phyloP scores from a whole-genome alignment of 2,888 invertebrate genomes.

The Glaucopsyche alexis region DNA sequence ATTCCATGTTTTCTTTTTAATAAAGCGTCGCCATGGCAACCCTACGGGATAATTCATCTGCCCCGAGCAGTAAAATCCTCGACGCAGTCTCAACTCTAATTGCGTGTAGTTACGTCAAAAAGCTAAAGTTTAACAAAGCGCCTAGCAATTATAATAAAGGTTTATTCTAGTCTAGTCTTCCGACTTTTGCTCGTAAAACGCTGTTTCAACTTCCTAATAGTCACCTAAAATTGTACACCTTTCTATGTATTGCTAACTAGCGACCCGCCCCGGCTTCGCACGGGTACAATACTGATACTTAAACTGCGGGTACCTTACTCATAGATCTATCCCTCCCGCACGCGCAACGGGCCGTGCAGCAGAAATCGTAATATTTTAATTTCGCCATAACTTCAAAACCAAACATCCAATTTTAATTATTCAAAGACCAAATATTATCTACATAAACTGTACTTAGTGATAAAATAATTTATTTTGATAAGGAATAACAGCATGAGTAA shows the following conservation, averaged over 20 bases:
- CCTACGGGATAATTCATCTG: conserved; percentile 27
- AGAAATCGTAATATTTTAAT: too few species aligned
- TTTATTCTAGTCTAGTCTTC: conserved; percentile 1
- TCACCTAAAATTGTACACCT: not conserved
- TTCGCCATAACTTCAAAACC: too few species aligned
- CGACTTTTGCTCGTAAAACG: not conserved
- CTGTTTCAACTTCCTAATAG: not conserved
- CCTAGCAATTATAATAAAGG: conserved; percentile 15
- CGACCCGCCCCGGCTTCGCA: too few species aligned
- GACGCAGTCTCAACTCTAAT: conserved; percentile 23
- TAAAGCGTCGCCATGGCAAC: not conserved
- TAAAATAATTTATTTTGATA: too few species aligned
- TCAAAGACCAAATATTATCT: too few species aligned
- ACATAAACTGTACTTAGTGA: too few species aligned
- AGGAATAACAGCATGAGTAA: too few species aligned
- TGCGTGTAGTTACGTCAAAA: conserved; percentile 23
- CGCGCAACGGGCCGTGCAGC: too few species aligned
- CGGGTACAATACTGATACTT: too few species aligned
- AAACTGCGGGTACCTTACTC: too few species aligned
- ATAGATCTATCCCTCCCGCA: too few species aligned
- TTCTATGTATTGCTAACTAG: not conserved
- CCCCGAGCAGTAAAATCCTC: conserved; percentile 21
- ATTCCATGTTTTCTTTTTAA: conserved; percentile 1
- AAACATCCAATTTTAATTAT: too few species aligned
- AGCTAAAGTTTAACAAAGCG: conserved; percentile 28